Conservation (phyloP, 1,140 invertebrate species). For the Hyles vespertilio region DNA sequence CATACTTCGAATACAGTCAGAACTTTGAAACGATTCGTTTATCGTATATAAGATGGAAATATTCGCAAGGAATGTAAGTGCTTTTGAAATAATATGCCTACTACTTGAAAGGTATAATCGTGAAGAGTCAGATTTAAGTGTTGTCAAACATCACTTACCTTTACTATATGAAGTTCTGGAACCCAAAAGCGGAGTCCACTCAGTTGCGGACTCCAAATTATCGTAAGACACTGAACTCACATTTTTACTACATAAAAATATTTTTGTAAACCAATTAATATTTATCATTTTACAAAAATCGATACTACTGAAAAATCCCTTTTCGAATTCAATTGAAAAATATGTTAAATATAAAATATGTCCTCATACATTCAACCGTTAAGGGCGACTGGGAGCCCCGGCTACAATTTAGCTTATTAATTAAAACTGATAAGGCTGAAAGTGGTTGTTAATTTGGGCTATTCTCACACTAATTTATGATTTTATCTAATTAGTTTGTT, state of each 20-base stretch:
- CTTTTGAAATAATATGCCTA: not conserved
- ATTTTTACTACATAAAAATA: slow-evolving; percentile 10
- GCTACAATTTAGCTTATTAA: slow-evolving; percentile 13
- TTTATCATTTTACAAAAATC: slow-evolving; percentile 12
- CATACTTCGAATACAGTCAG: too few relatives aligned
- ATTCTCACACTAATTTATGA: slow-evolving; percentile 11
- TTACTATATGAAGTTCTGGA: slow-evolving; percentile 2
- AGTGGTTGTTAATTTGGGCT: slow-evolving; percentile 5
- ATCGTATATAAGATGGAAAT: too few relatives aligned
- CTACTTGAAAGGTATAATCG: too few relatives aligned
- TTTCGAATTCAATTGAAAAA: not conserved
- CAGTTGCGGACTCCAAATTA: slow-evolving; percentile 20
- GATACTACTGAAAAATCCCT: too few relatives aligned
- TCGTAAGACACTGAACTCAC: slow-evolving; percentile 18
- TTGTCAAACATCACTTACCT: not conserved
- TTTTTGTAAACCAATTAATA: slow-evolving; percentile 25
- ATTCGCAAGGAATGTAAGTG: not conserved
- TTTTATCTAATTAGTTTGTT: slow-evolving; percentile 7
- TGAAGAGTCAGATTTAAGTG: too few relatives aligned
- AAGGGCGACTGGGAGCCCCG: slow-evolving; percentile 6
- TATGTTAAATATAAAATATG: not conserved
- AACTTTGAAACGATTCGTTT: too few relatives aligned
- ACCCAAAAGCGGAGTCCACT: slow-evolving; percentile 35
- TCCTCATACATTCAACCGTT: not conserved
- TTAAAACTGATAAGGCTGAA: slow-evolving; percentile 19